These are phyloP conservation scores for Triplophysa tibetana DNA, from an alignment of 2,113 vertebrate species.

Conservation along the genomic window DNA sequence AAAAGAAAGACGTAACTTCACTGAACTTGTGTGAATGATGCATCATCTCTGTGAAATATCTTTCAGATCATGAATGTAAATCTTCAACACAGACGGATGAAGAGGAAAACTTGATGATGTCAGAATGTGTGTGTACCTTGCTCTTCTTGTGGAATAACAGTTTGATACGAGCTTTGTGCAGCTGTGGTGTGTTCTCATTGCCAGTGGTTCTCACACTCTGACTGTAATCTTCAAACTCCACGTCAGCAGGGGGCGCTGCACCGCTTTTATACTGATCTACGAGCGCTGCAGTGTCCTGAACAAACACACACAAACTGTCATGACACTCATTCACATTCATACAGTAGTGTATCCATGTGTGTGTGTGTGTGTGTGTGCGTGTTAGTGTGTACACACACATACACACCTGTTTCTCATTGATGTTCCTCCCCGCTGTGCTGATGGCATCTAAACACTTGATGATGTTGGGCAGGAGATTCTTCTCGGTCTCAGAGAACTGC, in stretches of 20 bases:
- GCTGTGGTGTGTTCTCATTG: slow-evolving; percentile 77
- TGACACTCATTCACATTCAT: not conserved
- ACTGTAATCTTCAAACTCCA: slow-evolving; percentile 87
- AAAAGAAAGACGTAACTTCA: too few species aligned
- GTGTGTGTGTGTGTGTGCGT: too few species aligned
- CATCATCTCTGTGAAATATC: too few species aligned
- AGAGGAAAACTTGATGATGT: too few species aligned
- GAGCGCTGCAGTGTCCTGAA: slow-evolving; percentile 79
- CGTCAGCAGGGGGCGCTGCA: slow-evolving; percentile 76
- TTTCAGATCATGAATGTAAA: too few species aligned
- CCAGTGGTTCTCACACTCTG: slow-evolving; percentile 75
- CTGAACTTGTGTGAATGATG: too few species aligned
- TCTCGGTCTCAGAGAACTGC: slow-evolving; percentile 90
- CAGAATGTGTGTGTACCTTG: slow-evolving; percentile 22
- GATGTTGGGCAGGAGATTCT: slow-evolving; percentile 89
- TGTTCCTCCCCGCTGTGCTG: slow-evolving; percentile 67
- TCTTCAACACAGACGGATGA: too few species aligned
- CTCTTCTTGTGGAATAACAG: slow-evolving; percentile 79
- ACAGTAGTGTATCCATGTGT: not conserved
- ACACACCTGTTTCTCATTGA: slow-evolving; percentile 76
- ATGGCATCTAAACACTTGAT: slow-evolving; percentile 92
- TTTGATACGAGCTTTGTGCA: slow-evolving; percentile 72
- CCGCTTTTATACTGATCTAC: slow-evolving; percentile 84
- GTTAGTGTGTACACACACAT: not conserved
- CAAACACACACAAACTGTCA: not conserved